Conservation (phyloP, 2,113 vertebrate genomes). For the Scortum barcoo region DNA sequence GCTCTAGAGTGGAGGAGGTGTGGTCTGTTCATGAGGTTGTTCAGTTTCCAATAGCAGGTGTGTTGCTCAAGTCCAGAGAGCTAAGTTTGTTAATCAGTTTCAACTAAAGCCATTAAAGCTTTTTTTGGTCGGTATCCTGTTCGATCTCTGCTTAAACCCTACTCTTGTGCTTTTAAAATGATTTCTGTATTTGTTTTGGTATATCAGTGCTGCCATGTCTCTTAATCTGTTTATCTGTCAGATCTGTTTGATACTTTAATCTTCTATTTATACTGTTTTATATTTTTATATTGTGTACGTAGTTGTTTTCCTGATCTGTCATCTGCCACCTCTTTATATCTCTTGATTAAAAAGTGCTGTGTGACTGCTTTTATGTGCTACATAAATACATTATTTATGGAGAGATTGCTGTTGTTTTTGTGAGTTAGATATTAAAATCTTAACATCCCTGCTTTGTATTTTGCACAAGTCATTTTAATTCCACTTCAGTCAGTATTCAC, state of each 20-base stretch:
- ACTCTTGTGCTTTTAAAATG: neutral
- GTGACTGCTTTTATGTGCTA: neutral
- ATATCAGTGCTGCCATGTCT: neutral
- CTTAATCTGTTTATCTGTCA: neutral
- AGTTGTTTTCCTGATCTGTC: neutral
- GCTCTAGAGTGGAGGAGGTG: too few species aligned
- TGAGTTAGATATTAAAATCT: slow-evolving; percentile 10
- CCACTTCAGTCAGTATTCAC: neutral
- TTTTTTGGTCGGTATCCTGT: neutral
- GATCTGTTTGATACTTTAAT: neutral
- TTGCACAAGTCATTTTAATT: slow-evolving; percentile 36
- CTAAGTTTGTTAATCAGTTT: too few species aligned
- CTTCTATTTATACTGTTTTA: slow-evolving; percentile 7
- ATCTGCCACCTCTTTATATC: neutral
- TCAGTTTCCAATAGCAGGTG: too few species aligned
- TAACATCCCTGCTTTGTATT: slow-evolving; percentile 15
- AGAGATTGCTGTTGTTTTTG: neutral
- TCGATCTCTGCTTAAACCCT: neutral
- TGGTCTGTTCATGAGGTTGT: too few species aligned
- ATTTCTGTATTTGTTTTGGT: neutral
- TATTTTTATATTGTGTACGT: neutral
- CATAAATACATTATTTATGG: slow-evolving; percentile 33
- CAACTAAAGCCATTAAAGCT: neutral
- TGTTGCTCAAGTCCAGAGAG: too few species aligned
- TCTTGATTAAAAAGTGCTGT: neutral